Percentiles rank a stretch among this genome's conserved stretches.
Conservation (phyloP, 2,797 vertebrate genomes). For the Sciaenops ocellatus region DNA sequence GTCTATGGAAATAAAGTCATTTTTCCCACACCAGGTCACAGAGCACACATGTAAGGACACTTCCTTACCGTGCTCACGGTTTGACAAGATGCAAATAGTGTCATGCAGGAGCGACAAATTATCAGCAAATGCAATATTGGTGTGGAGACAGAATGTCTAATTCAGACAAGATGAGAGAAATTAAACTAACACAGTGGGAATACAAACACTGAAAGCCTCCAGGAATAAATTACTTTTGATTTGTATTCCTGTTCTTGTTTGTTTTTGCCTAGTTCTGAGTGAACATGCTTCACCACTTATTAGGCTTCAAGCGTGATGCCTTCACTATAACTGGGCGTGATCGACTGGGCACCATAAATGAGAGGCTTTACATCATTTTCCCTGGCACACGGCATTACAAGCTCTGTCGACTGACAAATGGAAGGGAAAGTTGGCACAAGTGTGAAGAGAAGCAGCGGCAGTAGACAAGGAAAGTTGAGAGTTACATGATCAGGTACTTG, state of each 20-base stretch:
- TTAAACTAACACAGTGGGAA: conserved; percentile 31
- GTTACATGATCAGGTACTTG: conserved; percentile 54
- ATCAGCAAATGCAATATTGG: conserved; percentile 26
- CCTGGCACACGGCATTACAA: conserved; percentile 60
- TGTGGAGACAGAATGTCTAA: conserved; percentile 58
- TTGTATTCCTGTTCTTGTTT: conserved; percentile 46
- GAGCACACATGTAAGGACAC: conserved; percentile 15
- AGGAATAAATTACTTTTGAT: conserved; percentile 33
- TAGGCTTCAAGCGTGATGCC: conserved; percentile 37
- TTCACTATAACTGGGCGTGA: conserved; percentile 66
- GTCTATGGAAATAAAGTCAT: conserved; percentile 60
- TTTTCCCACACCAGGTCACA: conserved; percentile 56
- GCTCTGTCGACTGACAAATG: conserved; percentile 64
- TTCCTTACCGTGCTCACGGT: conserved; percentile 30
- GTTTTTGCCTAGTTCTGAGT: conserved; percentile 40
- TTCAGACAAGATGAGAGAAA: conserved; percentile 42
- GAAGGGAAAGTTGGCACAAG: conserved; percentile 72
- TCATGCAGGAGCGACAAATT: conserved; percentile 9
- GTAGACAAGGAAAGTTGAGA: conserved; percentile 40
- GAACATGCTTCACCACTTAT: conserved; percentile 42
- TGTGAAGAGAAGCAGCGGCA: conserved; percentile 52
- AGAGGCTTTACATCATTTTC: conserved; percentile 80
- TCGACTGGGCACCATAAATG: conserved; percentile 69
- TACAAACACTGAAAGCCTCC: conserved; percentile 20
- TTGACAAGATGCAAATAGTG: conserved; percentile 39